A percentile compares a stretch with the other conserved stretches of the same genome.
phyloP scores from a whole-genome alignment of 2,888 invertebrate species.

The Eucriotettix oculatus region DNA sequence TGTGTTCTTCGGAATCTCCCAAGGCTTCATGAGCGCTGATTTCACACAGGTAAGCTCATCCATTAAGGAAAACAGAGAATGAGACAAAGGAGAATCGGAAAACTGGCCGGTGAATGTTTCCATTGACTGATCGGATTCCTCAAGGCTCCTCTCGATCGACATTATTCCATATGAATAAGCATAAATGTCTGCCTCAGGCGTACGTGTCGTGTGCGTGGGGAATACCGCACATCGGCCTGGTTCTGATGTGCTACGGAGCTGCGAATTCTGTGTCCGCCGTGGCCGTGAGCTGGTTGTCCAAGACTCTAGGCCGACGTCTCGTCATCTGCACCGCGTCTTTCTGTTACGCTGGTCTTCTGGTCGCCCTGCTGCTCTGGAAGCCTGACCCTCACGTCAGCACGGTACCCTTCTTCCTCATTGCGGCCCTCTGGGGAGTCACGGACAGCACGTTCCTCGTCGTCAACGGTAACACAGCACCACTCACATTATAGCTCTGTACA shows the following conservation, averaged over 20 bases:
- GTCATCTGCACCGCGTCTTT: slow-evolving; percentile 60
- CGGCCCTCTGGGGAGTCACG: slow-evolving; percentile 74
- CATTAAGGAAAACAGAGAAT: no score
- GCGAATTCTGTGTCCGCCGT: slow-evolving; percentile 77
- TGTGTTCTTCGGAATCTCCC: slow-evolving; percentile 49
- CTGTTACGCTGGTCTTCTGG: slow-evolving; percentile 51
- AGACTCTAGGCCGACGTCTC: slow-evolving; percentile 59
- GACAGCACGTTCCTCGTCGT: slow-evolving; percentile 86
- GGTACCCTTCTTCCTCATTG: slow-evolving; percentile 54
- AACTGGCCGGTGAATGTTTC: no score
- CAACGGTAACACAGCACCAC: slow-evolving; percentile 45
- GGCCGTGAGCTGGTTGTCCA: slow-evolving; percentile 59
- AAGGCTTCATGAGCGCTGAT: slow-evolving; percentile 47
- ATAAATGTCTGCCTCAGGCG: background rate
- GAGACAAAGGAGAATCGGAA: no score
- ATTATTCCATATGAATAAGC: background rate
- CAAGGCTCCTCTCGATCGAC: no score
- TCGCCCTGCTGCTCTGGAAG: slow-evolving; percentile 52
- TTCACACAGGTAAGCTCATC: slow-evolving; percentile 30
- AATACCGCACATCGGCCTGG: slow-evolving; percentile 79
- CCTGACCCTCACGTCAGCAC: slow-evolving; percentile 46
- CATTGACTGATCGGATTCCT: no score
- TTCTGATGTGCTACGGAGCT: slow-evolving; percentile 84
- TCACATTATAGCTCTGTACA: background rate
- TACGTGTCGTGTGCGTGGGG: slow-evolving; percentile 78